These are phyloP conservation scores for Perizoma affinitatum DNA, from an alignment of 2,888 invertebrate genomes.

Conservation along the genomic window DNA sequence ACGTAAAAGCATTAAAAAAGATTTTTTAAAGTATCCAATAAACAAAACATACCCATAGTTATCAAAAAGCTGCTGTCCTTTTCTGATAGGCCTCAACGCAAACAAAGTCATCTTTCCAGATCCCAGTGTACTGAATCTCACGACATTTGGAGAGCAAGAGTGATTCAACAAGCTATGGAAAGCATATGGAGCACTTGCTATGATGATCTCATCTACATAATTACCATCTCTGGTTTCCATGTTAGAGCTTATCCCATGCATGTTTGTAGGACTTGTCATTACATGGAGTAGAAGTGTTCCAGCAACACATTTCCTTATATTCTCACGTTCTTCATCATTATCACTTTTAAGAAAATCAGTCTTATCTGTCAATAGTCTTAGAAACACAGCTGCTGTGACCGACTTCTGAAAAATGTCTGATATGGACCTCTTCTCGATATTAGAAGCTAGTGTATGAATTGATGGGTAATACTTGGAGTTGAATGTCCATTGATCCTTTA, in stretches of 20 bases:
- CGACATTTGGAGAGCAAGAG: conserved; percentile 93
- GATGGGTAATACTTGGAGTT: conserved; percentile 81
- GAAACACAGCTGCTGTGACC: conserved; percentile 85
- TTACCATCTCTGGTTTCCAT: conserved; percentile 66
- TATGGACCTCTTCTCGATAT: conserved; percentile 85
- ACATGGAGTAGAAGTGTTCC: conserved; percentile 89
- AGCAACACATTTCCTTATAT: conserved; percentile 75
- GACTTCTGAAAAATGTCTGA: conserved; percentile 90
- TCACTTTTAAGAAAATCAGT: conserved; percentile 81
- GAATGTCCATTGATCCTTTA: conserved; percentile 62
- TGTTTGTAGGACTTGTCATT: conserved; percentile 93
- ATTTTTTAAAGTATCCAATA: no score
- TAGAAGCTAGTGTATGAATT: conserved; percentile 88
- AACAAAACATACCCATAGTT: conserved; percentile 88
- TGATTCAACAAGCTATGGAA: conserved; percentile 93
- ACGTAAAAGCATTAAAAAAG: no score
- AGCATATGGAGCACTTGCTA: conserved; percentile 90
- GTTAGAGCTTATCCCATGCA: conserved; percentile 89
- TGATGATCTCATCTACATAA: conserved; percentile 62
- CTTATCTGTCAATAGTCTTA: conserved; percentile 83
- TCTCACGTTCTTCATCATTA: conserved; percentile 57
- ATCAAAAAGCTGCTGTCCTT: conserved; percentile 90
- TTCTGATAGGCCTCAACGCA: conserved; percentile 87
- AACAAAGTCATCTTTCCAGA: conserved; percentile 71
- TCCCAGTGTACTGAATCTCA: conserved; percentile 80